Evolutionary conservation across 2,797 vertebrate species (phyloP).

Genomic region (Phataginus tricuspis): DNA sequence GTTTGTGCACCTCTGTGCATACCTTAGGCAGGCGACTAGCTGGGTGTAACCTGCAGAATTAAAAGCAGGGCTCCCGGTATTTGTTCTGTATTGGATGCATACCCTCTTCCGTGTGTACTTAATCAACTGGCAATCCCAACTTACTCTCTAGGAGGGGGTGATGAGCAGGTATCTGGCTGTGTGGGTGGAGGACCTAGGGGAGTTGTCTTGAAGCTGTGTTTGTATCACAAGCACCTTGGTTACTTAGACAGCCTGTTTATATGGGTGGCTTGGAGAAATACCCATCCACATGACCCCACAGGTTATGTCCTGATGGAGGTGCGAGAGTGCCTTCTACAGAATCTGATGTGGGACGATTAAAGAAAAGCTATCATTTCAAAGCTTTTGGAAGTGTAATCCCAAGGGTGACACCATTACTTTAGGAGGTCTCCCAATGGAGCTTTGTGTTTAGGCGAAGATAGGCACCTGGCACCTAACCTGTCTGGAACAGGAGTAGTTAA

Average conservation of each 20-base stretch:
- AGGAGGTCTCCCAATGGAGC: accelerated
- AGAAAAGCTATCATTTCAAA: background rate
- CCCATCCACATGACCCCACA: background rate
- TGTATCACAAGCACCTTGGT: background rate
- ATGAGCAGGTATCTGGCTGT: too few species aligned
- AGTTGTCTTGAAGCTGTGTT: background rate
- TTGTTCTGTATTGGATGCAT: background rate
- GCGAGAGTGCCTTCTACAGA: background rate
- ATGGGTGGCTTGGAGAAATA: background rate
- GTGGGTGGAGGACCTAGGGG: background rate
- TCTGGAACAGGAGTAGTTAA: background rate
- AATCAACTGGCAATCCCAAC: background rate
- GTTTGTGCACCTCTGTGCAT: background rate
- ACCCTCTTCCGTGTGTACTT: background rate
- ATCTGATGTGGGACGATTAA: background rate
- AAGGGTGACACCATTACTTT: background rate
- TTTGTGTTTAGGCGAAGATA: background rate
- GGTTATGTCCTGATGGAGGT: background rate
- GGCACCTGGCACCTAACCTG: too few species aligned
- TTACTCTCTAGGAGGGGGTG: too few species aligned
- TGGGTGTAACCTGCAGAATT: background rate
- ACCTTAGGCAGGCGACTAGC: background rate
- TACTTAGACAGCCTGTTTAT: background rate
- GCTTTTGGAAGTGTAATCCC: background rate
- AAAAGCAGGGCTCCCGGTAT: background rate